Evolutionary conservation across 2,113 vertebrate species (phyloP).

Genomic region (Orientallactaga bullata): DNA sequence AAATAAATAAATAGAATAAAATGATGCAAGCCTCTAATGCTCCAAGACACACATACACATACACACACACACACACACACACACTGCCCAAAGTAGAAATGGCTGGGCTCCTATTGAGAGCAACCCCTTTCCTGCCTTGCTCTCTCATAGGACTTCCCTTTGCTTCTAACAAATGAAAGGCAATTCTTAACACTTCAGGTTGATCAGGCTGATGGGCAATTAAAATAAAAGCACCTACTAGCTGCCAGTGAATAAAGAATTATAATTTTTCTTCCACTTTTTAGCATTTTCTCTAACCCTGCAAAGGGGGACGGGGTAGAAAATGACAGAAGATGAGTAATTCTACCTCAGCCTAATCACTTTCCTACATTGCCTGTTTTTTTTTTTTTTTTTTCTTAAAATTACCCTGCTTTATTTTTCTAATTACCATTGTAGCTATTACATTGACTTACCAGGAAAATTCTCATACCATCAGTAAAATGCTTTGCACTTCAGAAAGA

Average conservation of each 20-base stretch:
- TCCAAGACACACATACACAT: no score
- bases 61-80: no score
- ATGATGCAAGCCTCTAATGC: no score
- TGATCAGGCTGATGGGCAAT: conserved; percentile 46
- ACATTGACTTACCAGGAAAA: conserved; percentile 66
- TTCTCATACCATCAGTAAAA: conserved; percentile 79
- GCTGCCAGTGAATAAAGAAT: conserved; percentile 26
- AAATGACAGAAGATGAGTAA: conserved; percentile 63
- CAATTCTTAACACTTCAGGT: conserved; percentile 47
- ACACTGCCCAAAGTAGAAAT: neutral
- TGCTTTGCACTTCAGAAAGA: conserved; percentile 58
- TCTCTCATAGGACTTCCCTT: neutral
- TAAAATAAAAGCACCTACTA: conserved; percentile 58
- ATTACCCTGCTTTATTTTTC: conserved; percentile 70
- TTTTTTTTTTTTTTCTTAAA: conserved; percentile 46
- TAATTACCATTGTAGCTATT: conserved; percentile 74
- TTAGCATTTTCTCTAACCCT: neutral
- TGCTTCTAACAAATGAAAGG: conserved; percentile 25
- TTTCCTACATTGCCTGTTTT: conserved; percentile 53
- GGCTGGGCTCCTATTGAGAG: neutral
- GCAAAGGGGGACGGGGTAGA: neutral
- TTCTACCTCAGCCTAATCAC: conserved; percentile 33
- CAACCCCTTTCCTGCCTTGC: neutral
- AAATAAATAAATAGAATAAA: no score
- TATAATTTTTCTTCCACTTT: conserved; percentile 53